Evolutionary conservation across 2,888 invertebrate species (phyloP).

Genomic region (Pristionchus entomophagus): DNA sequence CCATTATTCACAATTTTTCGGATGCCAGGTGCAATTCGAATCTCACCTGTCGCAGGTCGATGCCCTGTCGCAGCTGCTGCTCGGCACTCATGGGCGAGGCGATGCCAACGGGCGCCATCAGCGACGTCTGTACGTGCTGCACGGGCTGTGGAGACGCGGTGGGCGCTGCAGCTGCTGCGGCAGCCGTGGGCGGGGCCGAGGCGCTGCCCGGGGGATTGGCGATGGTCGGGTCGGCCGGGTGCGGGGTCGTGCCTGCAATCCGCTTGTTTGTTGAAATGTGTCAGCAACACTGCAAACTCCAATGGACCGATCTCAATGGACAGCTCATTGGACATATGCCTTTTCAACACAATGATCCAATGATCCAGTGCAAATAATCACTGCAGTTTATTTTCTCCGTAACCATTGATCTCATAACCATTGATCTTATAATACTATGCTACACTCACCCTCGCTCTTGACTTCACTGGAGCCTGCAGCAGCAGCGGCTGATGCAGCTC

Average conservation of each 20-base stretch:
- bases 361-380: no score
- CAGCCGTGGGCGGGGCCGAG: not conserved
- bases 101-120: not conserved
- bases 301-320: no score
- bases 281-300: not conserved
- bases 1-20: no score
- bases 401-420: not conserved
- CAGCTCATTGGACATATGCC: no score
- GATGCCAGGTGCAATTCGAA: no score
- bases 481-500: not conserved
- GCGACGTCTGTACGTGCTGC: not conserved
- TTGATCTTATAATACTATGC: no score
- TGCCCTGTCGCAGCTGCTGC: constrained; percentile 2
- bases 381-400: no score
- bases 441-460: constrained; percentile 38
- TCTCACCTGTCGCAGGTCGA: constrained; percentile 25
- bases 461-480: not conserved
- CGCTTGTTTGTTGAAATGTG: not conserved
- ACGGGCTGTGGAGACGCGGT: not conserved
- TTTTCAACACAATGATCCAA: no score
- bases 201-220: not conserved
- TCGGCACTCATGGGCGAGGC: no score
- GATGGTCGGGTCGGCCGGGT: constrained; percentile 4
- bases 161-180: not conserved
- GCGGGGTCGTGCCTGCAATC: not conserved